Evolutionary conservation across 1,140 invertebrate species (phyloP), one percentile per base, ranked within the genome.

Genomic region (Araneus ventricosus): DNA sequence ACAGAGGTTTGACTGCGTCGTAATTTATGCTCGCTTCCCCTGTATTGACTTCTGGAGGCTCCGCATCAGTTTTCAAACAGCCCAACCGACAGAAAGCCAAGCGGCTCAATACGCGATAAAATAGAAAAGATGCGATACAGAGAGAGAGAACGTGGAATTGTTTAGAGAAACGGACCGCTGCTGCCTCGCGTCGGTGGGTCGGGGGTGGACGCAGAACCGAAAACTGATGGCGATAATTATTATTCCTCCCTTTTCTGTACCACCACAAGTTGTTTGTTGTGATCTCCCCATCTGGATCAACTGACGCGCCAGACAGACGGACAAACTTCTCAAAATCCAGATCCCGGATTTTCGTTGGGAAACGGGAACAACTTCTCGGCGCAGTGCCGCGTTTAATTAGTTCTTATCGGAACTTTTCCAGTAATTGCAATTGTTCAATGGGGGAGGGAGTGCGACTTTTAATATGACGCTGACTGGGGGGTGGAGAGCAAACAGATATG

Each of bases 191-290:
- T 52, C 45, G 45, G 45, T 52, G 45, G 45, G 45, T 52, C 17
- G 39, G 39, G 41, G 61, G 82, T 41, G 82, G 80, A 37, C 75
- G 34, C 22, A 67, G 91, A 88, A 88, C 91, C 41, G 70, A 90
- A 52, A 93, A 93, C 91, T 93, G 91, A 93, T 93, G 91, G 91
- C 85, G 91, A 93, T 93, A 93, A 93, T 93, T 93, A 93, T 93
- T 93, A 93, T 93, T 93, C 91, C 91, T 79, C 91, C 91, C 91
- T 61, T 80, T 88, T 79, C 67, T 86, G 79, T 52, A 70, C 24
- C 52, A 88, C 90, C 90, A 85, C 90, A 86, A 86, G 59, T 85
- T 93, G 91, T 93, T 93, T 93, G 91, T 93, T 93, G 91, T 59
- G 91, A 88, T 92, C 90, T 41, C 90, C 30, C 61, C 90, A 92